Evolutionary conservation across 2,113 vertebrate genomes (phyloP).

Genomic region (Forbesichthys papilliferus): DNA sequence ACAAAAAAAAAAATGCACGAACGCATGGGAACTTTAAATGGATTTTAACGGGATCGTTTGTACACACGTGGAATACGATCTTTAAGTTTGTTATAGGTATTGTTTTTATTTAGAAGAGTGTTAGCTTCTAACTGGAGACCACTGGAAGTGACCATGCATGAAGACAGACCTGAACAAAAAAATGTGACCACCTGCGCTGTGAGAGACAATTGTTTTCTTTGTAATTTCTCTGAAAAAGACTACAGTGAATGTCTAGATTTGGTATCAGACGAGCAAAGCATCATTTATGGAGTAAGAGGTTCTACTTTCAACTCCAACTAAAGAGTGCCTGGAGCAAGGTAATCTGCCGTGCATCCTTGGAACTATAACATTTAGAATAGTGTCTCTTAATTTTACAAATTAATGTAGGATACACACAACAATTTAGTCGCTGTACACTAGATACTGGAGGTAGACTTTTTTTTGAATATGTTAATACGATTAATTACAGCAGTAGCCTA

Average conservation of each 20-base stretch:
- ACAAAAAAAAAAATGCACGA: conserved; percentile 5
- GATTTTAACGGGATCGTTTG: conserved; percentile 42
- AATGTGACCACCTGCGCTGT: conserved; percentile 52
- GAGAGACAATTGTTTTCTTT: not conserved
- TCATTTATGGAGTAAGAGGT: conserved; percentile 67
- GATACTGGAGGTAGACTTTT: no score
- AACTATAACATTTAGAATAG: not conserved
- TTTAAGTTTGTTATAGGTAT: conserved; percentile 8
- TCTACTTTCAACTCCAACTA: conserved; percentile 37
- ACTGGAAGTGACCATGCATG: not conserved
- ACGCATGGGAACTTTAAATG: conserved; percentile 56
- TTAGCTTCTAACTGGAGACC: not conserved
- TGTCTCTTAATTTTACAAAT: no score
- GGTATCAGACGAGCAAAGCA: conserved; percentile 10
- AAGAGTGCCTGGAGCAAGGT: conserved; percentile 75
- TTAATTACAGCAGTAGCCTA: no score
- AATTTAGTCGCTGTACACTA: no score
- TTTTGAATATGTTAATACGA: no score
- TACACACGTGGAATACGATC: conserved; percentile 1
- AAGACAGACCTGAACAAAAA: conserved; percentile 10
- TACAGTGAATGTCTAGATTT: not conserved
- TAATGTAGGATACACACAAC: no score
- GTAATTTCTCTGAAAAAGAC: conserved; percentile 4
- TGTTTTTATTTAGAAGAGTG: conserved; percentile 19
- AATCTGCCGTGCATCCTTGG: conserved; percentile 24